These are phyloP conservation scores for Lepus americanus DNA, from an alignment of 2,113 vertebrate species.

Conservation along the genomic window DNA sequence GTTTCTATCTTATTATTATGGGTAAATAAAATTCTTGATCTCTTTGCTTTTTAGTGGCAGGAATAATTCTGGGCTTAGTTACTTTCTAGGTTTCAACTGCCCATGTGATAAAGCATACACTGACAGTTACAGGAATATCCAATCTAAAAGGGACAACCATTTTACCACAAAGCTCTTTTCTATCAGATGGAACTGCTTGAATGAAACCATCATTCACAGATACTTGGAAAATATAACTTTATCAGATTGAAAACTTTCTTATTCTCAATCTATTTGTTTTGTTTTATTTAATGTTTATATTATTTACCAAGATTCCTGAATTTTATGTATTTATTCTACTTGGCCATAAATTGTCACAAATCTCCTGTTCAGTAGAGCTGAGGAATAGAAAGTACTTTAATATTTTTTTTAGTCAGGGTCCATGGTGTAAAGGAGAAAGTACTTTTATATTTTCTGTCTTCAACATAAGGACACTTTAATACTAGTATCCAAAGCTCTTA, in stretches of 20 bases:
- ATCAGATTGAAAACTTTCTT: background rate
- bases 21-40: background rate
- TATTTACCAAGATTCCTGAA: background rate
- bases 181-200: background rate
- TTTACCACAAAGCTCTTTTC: background rate
- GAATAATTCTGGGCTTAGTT: background rate
- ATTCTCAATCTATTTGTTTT: background rate
- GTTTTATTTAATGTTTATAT: slow-evolving; percentile 17
- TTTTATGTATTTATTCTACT: slow-evolving; percentile 33
- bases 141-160: background rate
- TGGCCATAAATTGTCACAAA: background rate
- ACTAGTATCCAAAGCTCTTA: background rate
- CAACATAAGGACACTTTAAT: background rate
- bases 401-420: no score
- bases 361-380: background rate
- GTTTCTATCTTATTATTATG: background rate
- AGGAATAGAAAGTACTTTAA: background rate
- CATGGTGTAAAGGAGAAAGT: no score
- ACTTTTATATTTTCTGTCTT: slow-evolving; percentile 3
- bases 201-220: background rate
- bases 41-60: background rate
- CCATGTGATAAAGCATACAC: background rate
- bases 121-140: background rate
- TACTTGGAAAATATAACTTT: slow-evolving; percentile 23
- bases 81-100: background rate